A percentile compares a stretch with the other conserved stretches of the same genome.
These are phyloP conservation scores for Bubo scandiacus DNA, from an alignment of 2,113 vertebrate species.

Conservation along the genomic window DNA sequence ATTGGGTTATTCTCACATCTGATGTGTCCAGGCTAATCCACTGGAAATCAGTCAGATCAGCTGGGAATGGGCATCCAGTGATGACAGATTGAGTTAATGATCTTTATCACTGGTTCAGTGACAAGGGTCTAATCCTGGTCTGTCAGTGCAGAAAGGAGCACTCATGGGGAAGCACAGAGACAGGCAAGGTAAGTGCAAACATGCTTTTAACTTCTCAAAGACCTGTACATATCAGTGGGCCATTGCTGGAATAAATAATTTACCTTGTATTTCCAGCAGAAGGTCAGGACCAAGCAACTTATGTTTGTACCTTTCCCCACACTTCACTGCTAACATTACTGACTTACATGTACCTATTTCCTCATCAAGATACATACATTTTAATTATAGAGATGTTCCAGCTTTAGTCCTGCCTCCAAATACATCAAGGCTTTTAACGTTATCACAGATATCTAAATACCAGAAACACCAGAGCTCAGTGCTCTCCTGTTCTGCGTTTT, in stretches of 20 bases:
- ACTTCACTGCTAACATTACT: background rate
- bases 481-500: background rate
- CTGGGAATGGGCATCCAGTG: background rate
- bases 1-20: constrained; percentile 5
- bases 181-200: background rate
- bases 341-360: background rate
- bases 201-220: background rate
- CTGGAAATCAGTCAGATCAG: constrained; percentile 39
- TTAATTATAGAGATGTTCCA: background rate
- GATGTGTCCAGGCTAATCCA: background rate
- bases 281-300: background rate
- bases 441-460: background rate
- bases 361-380: background rate
- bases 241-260: background rate
- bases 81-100: constrained; percentile 44
- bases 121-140: constrained; percentile 11
- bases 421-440: background rate
- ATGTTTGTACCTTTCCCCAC: background rate
- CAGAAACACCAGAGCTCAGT: background rate
- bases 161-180: background rate
- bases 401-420: background rate
- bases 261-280: background rate
- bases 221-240: background rate
- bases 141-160: background rate
- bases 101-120: background rate